A percentile compares a stretch with the other conserved stretches of the same genome.
phyloP scores from a whole-genome alignment of 1,140 invertebrate genomes.

The Drosophila lacteicornis region DNA sequence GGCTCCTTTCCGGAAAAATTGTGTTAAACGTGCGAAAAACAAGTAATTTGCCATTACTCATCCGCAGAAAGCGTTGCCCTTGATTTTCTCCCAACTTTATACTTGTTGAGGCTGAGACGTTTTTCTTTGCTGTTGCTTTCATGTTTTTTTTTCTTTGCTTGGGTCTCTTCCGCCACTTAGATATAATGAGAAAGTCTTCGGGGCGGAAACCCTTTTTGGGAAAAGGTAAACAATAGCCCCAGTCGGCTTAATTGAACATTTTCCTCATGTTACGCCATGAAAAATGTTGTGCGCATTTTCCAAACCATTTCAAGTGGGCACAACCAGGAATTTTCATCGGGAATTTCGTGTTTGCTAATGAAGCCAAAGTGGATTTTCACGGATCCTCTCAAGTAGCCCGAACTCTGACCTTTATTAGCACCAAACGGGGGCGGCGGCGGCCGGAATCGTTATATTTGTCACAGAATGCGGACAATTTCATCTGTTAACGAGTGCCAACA shows the following conservation, averaged over 20 bases:
- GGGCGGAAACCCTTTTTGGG: conserved; percentile 59
- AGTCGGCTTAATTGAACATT: conserved; percentile 67
- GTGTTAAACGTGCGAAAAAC: conserved; percentile 78
- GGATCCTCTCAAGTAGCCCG: conserved; percentile 19
- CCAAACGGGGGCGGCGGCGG: no score
- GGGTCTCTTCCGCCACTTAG: conserved; percentile 50
- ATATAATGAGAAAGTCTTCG: conserved; percentile 67
- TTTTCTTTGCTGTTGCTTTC: conserved; percentile 20
- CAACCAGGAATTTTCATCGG: conserved; percentile 34
- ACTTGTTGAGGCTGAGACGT: conserved; percentile 31
- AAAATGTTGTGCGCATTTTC: conserved; percentile 45
- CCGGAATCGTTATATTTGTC: conserved; percentile 48
- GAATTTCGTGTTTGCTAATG: conserved; percentile 60
- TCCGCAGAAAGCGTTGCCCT: conserved; percentile 23
- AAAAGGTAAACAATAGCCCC: conserved; percentile 33
- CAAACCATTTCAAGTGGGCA: conserved; percentile 64
- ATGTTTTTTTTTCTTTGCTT: conserved; percentile 1
- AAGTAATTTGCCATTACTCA: conserved; percentile 74
- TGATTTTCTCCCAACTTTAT: conserved; percentile 28
- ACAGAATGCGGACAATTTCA: conserved; percentile 40
- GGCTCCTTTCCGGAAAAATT: conserved; percentile 63
- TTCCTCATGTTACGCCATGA: conserved; percentile 48
- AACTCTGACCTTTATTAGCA: conserved; percentile 60
- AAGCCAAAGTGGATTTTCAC: conserved; percentile 49
- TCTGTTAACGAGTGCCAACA: conserved; percentile 55